Evolutionary conservation across 1,140 invertebrate genomes (phyloP).

Genomic region (Caerostris darwini): DNA sequence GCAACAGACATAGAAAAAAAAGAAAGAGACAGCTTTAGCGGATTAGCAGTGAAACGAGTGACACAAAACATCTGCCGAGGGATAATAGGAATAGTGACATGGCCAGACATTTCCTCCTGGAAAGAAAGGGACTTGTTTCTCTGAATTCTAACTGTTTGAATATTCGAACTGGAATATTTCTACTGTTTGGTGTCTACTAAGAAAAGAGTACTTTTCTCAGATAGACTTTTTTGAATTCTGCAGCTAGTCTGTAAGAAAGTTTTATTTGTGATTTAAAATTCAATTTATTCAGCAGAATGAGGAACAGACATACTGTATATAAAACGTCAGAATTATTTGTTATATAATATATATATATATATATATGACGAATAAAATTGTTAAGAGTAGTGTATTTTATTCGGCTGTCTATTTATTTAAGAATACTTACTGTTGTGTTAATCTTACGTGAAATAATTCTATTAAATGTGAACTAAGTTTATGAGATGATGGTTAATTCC

Average conservation of each 20-base stretch:
- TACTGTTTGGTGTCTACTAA: neutral
- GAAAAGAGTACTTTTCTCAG: neutral
- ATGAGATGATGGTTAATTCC: too few relatives aligned
- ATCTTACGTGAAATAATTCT: too few relatives aligned
- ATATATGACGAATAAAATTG: too few relatives aligned
- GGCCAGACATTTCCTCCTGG: constrained; percentile 48
- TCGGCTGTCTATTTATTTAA: too few relatives aligned
- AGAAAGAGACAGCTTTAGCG: constrained; percentile 60
- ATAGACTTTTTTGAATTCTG: constrained; percentile 1
- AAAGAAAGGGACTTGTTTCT: constrained; percentile 26
- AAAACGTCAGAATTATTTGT: neutral
- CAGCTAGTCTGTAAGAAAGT: neutral
- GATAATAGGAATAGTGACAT: constrained; percentile 72
- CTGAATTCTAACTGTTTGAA: neutral
- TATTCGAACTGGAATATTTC: constrained; percentile 15
- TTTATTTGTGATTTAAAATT: neutral
- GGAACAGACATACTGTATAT: neutral
- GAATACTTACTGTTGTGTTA: too few relatives aligned
- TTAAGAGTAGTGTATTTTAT: too few relatives aligned
- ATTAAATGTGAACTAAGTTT: too few relatives aligned
- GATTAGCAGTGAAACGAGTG: constrained; percentile 75
- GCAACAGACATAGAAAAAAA: neutral
- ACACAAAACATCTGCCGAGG: constrained; percentile 72
- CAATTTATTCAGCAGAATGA: neutral
- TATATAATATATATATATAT: too few relatives aligned